Conservation (phyloP, 1,140 invertebrate genomes). For the Cardiocondyla obscurior region DNA sequence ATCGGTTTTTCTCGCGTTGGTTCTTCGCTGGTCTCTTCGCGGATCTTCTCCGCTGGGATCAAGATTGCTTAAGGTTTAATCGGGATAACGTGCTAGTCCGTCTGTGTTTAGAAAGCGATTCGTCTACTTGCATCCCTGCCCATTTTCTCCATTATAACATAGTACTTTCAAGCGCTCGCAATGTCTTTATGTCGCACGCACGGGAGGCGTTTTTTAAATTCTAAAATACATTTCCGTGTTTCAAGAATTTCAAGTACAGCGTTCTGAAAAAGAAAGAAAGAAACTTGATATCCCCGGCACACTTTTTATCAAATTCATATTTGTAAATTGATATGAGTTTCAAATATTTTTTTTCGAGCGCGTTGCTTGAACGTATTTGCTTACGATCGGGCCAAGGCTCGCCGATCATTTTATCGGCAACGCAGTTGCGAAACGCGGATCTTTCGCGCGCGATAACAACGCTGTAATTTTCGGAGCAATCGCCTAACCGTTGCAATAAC, state of each 20-base stretch:
- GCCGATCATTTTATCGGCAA: not conserved
- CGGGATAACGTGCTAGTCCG: conserved; percentile 39
- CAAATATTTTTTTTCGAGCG: not conserved
- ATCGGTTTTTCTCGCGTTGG: not conserved
- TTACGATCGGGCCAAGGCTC: not conserved
- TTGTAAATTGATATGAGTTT: not conserved
- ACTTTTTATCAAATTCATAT: not conserved
- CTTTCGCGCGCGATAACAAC: conserved; percentile 18
- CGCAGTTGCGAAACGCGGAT: not conserved
- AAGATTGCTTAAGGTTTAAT: conserved; percentile 27
- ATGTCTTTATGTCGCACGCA: not conserved
- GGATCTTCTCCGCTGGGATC: not conserved
- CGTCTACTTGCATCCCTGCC: conserved; percentile 33
- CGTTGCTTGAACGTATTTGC: not conserved
- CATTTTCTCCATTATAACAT: conserved; percentile 48
- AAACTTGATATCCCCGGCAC: not conserved
- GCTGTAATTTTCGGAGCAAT: conserved; percentile 23
- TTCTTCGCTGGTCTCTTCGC: too few relatives aligned
- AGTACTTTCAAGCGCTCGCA: conserved; percentile 30
- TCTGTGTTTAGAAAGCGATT: conserved; percentile 68
- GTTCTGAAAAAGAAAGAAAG: not conserved
- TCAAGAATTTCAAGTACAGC: not conserved
- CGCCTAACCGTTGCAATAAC: conserved; percentile 16
- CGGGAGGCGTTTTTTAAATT: not conserved
- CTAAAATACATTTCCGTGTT: not conserved